Base-by-base conservation (phyloP, 2,888 invertebrate species). In the Habroteleia sp. region DNA sequence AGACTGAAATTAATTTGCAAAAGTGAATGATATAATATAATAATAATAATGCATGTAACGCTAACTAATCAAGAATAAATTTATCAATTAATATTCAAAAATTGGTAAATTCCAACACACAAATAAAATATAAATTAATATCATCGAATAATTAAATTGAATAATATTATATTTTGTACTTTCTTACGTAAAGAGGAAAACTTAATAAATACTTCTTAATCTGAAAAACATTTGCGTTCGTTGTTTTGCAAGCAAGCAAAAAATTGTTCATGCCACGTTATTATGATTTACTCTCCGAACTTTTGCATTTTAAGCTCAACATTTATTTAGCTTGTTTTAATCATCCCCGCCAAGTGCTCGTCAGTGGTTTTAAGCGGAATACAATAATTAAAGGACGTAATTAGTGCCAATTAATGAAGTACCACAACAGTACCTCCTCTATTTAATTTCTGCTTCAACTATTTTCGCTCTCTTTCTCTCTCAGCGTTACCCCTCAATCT, bases 311-410 rank as follows among this genome's bases (percentile, higher is more conserved):
- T 76, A 50, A 56, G 54, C 56, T 60, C 52, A 39, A 48, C 46
- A 44, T 58, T 68, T 56, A 50, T 54, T 58, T 52, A 58, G 41
- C 56, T 65, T 68, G 48, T 75, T 75, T 71, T 60, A 69, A 75
- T 65, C 54, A 65, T 66, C 63, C 42, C 69, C 56, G 44, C 42
- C 65, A 69, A 71, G 58, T 73, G 76, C 62, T 74, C 76, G 72
- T 66, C 78, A 71, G 77, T 76, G 79, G 80, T 80, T 81, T 75
- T 78, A 79, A 77, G 69, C 78, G 74, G 79, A 81, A 80, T 79
- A 82, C 84, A 83, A 83, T 82, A 84, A 84, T 84, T 83, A 84
- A 81, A 81, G 80, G 79, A 81, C 80, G 82, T 83, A 82, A 83
- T 83, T 83, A 83, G 81, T 80, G 80, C 83, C 83, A 83, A 84